phyloP scores from a whole-genome alignment of 2,888 invertebrate species.

The Liodrosophila aerea region DNA sequence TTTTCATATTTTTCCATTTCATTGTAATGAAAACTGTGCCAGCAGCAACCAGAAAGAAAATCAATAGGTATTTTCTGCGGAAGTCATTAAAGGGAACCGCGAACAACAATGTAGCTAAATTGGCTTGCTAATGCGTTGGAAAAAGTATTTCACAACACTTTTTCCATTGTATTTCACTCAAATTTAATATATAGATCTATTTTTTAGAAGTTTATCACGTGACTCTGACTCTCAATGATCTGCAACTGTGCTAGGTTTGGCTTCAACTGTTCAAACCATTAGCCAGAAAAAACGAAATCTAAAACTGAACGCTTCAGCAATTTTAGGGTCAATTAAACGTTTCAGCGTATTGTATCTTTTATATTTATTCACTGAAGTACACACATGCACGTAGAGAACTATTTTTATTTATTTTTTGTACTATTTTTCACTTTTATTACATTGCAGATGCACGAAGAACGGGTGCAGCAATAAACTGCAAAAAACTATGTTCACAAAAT shows the following conservation, averaged over 20 bases:
- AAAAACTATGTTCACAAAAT: slow-evolving; percentile 19
- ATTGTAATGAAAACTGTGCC: slow-evolving; percentile 22
- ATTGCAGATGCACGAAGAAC: slow-evolving; percentile 46
- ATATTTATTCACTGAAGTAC: slow-evolving; percentile 56
- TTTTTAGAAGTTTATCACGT: too few relatives aligned
- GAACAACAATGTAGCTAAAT: slow-evolving; percentile 19
- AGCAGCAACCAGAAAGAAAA: slow-evolving; percentile 43
- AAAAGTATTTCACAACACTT: slow-evolving; percentile 2
- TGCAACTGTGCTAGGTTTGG: slow-evolving; percentile 1
- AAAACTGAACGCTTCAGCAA: slow-evolving; percentile 62
- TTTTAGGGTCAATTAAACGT: slow-evolving; percentile 76
- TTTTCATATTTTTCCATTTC: slow-evolving; percentile 38
- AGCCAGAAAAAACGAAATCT: slow-evolving; percentile 12
- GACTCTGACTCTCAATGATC: slow-evolving; percentile 3
- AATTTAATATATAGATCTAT: neutral
- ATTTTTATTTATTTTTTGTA: slow-evolving; percentile 21
- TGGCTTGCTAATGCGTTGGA: slow-evolving; percentile 27
- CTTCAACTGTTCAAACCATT: slow-evolving; percentile 9
- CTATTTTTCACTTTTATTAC: slow-evolving; percentile 20
- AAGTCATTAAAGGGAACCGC: slow-evolving; percentile 21
- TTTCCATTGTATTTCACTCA: slow-evolving; percentile 7
- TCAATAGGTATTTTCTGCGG: slow-evolving; percentile 52
- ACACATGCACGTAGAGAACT: slow-evolving; percentile 4
- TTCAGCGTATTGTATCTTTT: slow-evolving; percentile 42
- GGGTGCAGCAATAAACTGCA: slow-evolving; percentile 14